A percentile compares a stretch with the other conserved stretches of the same genome.
These are phyloP conservation scores for Alethe castanea DNA, from an alignment of 2,113 vertebrate genomes.

Conservation along the genomic window DNA sequence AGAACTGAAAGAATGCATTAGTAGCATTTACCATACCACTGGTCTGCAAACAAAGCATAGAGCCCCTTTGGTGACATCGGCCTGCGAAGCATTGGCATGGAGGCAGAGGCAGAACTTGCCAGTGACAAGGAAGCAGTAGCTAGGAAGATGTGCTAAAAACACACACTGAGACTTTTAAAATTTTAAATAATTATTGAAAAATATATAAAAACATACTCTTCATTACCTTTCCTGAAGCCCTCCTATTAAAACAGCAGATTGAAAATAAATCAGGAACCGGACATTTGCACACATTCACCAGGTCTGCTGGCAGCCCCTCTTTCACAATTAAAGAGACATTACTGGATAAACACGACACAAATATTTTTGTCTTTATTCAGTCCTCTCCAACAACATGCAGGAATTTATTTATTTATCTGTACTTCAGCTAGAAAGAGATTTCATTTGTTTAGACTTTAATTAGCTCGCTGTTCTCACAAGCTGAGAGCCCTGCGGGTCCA, in stretches of 20 bases:
- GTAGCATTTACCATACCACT: background rate
- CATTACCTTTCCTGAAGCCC: background rate
- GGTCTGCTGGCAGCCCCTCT: background rate
- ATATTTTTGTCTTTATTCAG: background rate
- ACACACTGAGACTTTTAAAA: background rate
- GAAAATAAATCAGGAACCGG: background rate
- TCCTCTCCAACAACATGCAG: background rate
- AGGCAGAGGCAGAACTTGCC: background rate
- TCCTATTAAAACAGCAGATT: background rate
- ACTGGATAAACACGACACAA: background rate
- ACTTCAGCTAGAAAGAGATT: background rate
- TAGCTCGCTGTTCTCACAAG: conserved; percentile 19
- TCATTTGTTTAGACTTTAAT: conserved; percentile 28
- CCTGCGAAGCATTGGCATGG: accelerated
- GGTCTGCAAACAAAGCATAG: background rate
- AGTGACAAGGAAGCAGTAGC: background rate
- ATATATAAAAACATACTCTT: background rate
- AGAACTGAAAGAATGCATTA: background rate
- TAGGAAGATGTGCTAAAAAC: background rate
- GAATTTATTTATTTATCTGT: conserved; percentile 29
- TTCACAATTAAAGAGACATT: background rate
- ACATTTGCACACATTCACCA: background rate
- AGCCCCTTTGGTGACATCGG: background rate
- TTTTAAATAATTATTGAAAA: background rate
- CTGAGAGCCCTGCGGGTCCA: conserved; percentile 11